A percentile compares a stretch with the other conserved stretches of the same genome.
Evolutionary conservation across 2,797 vertebrate genomes (phyloP).

Genomic region (Cheirogaleus major): DNA sequence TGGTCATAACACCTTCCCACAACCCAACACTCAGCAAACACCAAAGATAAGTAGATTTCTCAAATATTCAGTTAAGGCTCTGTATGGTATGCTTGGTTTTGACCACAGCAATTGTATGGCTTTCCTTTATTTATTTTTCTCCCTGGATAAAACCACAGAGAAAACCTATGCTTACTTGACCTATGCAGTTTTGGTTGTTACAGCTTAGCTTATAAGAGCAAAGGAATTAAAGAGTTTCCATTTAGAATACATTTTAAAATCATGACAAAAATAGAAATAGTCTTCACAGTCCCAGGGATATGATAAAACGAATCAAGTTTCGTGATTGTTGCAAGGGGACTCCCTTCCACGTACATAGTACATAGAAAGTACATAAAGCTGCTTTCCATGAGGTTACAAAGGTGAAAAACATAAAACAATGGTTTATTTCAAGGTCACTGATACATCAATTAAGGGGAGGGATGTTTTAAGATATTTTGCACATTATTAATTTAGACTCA

Average conservation of each 20-base stretch:
- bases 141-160: conserved; percentile 34
- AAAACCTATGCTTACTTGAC: conserved; percentile 17
- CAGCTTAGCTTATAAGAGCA: conserved; percentile 19
- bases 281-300: neutral
- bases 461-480: neutral
- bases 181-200: conserved; percentile 16
- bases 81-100: neutral
- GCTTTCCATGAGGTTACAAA: neutral
- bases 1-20: neutral
- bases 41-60: neutral
- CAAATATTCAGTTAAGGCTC: conserved; percentile 40
- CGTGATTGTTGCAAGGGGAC: neutral
- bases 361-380: neutral
- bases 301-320: conserved; percentile 33
- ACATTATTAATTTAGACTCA: conserved; percentile 46
- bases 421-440: neutral
- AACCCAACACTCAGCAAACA: neutral
- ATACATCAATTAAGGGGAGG: neutral
- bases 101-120: neutral
- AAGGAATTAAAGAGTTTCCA: conserved; percentile 35
- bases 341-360: neutral
- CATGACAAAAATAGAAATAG: conserved; percentile 14
- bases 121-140: conserved; percentile 33
- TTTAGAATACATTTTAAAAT: conserved; percentile 48
- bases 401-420: neutral